Evolutionary conservation across 2,797 vertebrate species (phyloP).

Genomic region (Acanthurus leucopareius): DNA sequence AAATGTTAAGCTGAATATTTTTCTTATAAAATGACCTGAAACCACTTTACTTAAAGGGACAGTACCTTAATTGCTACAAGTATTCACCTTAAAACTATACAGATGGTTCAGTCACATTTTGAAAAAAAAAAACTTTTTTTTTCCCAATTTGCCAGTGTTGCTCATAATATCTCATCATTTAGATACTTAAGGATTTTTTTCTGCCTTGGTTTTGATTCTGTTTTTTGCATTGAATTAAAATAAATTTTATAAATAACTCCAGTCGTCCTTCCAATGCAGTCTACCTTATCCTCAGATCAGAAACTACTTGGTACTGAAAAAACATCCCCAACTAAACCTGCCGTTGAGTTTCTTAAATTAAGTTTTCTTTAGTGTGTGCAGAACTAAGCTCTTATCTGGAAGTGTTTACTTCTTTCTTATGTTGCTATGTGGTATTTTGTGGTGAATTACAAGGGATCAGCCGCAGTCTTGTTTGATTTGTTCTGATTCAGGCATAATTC

Average conservation of each 20-base stretch:
- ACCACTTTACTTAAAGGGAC: too few relatives aligned
- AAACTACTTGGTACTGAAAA: background rate
- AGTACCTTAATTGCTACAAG: too few relatives aligned
- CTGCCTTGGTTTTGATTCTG: too few relatives aligned
- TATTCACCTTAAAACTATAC: too few relatives aligned
- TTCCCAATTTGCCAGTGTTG: background rate
- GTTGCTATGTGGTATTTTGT: background rate
- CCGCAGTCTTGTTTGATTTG: conserved; percentile 20
- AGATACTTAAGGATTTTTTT: background rate
- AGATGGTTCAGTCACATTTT: too few relatives aligned
- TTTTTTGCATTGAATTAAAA: too few relatives aligned
- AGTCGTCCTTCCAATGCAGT: background rate
- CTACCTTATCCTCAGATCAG: background rate
- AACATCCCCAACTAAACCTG: background rate
- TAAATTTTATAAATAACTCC: too few relatives aligned
- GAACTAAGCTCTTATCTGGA: background rate
- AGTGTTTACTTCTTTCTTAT: background rate
- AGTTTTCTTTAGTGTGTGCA: background rate
- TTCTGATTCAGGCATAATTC: conserved; percentile 42
- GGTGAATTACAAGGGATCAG: conserved; percentile 13
- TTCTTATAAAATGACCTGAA: background rate
- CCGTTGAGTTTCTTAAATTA: background rate
- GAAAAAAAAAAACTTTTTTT: too few relatives aligned
- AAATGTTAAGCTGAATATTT: too few relatives aligned
- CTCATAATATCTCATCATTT: background rate